Evolutionary conservation across 2,113 vertebrate species (phyloP).

Genomic region (Hemibagrus wyckioides): DNA sequence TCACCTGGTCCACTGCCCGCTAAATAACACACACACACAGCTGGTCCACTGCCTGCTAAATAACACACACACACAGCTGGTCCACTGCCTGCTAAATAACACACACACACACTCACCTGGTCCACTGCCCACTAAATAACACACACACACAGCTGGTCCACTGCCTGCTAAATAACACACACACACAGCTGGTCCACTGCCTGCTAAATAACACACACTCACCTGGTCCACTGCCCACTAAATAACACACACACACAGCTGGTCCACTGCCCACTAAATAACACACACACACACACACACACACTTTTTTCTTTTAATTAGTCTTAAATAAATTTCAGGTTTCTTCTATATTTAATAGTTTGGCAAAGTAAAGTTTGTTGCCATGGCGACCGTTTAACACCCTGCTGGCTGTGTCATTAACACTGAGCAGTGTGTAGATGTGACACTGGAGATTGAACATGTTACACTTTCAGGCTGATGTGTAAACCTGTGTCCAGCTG

Average conservation of each 20-base stretch:
- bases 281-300: neutral
- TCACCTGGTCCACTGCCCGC: neutral
- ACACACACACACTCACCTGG: no score
- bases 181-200: no score
- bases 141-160: neutral
- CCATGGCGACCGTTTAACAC: neutral
- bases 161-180: no score
- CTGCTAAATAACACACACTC: slow-evolving; percentile 19
- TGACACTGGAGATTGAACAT: neutral
- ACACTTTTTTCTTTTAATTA: neutral
- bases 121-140: no score
- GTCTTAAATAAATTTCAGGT: no score
- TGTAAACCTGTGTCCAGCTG: no score
- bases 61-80: neutral
- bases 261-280: no score
- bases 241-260: slow-evolving; percentile 10
- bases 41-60: slow-evolving; percentile 40
- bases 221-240: slow-evolving; percentile 35
- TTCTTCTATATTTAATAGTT: neutral
- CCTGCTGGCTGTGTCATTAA: neutral
- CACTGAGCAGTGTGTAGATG: neutral
- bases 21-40: slow-evolving; percentile 13
- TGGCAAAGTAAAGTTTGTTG: neutral
- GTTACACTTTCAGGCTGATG: no score
- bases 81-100: no score